phyloP scores from a whole-genome alignment of 2,888 invertebrate species.

The Uloborus plumipes region DNA sequence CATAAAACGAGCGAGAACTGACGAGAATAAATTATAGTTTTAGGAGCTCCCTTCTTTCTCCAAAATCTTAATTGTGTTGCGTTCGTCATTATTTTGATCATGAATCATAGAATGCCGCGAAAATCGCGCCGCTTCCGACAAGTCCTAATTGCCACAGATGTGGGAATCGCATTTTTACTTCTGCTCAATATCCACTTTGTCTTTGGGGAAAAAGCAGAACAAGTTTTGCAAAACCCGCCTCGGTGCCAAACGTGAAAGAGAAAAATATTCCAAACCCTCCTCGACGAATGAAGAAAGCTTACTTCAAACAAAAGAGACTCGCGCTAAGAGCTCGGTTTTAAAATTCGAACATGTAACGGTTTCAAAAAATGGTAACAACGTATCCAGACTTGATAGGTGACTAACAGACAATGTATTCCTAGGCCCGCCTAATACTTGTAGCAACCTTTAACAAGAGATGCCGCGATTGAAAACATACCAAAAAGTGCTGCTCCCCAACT shows the following conservation, averaged over 20 bases:
- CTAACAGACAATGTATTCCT: slow-evolving; percentile 40
- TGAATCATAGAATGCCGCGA: no score
- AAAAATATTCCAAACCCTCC: slow-evolving; percentile 44
- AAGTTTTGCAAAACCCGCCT: slow-evolving; percentile 27
- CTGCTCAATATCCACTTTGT: no score
- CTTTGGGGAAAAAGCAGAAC: slow-evolving; percentile 31
- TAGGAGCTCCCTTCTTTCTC: no score
- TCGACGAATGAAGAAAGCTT: slow-evolving; percentile 41
- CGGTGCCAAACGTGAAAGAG: slow-evolving; percentile 5
- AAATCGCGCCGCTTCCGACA: no score
- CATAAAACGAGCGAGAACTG: no score
- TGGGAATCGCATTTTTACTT: no score
- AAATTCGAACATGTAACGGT: slow-evolving; percentile 48
- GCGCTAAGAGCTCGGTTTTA: slow-evolving; percentile 28
- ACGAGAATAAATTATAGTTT: no score
- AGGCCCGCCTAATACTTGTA: slow-evolving; percentile 62
- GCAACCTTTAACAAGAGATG: slow-evolving; percentile 46
- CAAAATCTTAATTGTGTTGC: no score
- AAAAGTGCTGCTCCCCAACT: slow-evolving; percentile 40
- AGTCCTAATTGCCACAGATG: no score
- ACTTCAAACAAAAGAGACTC: slow-evolving; percentile 41
- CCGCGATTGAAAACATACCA: slow-evolving; percentile 55
- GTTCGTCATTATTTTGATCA: no score
- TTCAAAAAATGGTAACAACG: slow-evolving; percentile 55
- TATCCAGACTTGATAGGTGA: slow-evolving; percentile 50